phyloP scores from a whole-genome alignment of 1,140 invertebrate genomes.

The Orius laevigatus region DNA sequence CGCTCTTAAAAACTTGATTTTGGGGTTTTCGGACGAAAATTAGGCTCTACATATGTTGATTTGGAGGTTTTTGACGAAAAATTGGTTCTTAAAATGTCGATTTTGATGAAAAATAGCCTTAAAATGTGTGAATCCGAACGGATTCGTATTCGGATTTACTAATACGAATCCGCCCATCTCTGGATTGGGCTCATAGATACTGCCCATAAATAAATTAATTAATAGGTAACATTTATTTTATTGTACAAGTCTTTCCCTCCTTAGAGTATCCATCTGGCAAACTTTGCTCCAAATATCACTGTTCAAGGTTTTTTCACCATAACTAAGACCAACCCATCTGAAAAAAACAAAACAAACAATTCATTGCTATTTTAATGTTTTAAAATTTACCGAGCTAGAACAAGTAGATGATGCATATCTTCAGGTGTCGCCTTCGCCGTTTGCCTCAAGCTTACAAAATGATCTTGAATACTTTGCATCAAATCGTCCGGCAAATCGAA shows the following conservation, averaged over 20 bases:
- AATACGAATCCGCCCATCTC: no score
- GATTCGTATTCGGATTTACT: no score
- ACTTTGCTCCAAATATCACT: slow-evolving; percentile 52
- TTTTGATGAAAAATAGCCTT: no score
- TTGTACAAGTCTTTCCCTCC: slow-evolving; percentile 30
- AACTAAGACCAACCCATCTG: slow-evolving; percentile 50
- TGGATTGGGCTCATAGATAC: no score
- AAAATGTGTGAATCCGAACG: no score
- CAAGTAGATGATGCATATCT: slow-evolving; percentile 58
- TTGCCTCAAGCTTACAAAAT: slow-evolving; percentile 50
- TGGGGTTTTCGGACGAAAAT: no score
- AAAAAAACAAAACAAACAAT: no score
- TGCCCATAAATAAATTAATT: slow-evolving; percentile 3
- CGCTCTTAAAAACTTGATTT: no score
- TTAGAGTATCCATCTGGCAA: slow-evolving; percentile 47
- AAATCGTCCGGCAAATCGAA: slow-evolving; percentile 48
- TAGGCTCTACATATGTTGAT: no score
- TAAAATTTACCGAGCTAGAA: slow-evolving; percentile 38
- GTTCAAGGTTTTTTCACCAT: slow-evolving; percentile 43
- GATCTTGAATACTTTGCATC: slow-evolving; percentile 57
- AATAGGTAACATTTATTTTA: not conserved
- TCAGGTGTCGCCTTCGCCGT: slow-evolving; percentile 39
- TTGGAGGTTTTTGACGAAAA: no score
- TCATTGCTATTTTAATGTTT: not conserved
- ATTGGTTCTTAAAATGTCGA: no score